phyloP scores from a whole-genome alignment of 2,888 invertebrate species.

The Tuta absoluta region DNA sequence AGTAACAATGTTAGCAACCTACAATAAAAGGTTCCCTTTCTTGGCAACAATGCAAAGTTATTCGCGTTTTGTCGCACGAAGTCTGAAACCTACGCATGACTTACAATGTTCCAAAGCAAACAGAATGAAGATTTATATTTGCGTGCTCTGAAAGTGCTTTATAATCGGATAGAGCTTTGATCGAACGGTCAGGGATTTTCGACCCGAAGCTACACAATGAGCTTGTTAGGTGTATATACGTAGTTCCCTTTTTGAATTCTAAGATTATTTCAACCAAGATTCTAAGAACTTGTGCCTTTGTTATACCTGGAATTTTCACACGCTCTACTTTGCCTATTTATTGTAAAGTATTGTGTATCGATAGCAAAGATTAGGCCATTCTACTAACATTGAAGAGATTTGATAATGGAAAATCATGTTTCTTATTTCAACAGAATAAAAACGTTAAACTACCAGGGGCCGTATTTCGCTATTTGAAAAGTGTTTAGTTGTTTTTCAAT shows the following conservation, averaged over 20 bases:
- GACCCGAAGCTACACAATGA: conserved; percentile 33
- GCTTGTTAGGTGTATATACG: conserved; percentile 44
- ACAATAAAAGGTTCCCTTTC: background rate
- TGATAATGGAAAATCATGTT: too few species aligned
- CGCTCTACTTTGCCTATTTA: too few species aligned
- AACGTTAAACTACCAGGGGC: too few species aligned
- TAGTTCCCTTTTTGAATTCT: background rate
- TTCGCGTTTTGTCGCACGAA: background rate
- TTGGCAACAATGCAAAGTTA: background rate
- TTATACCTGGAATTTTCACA: too few species aligned
- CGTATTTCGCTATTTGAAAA: too few species aligned
- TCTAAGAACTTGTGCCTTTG: background rate
- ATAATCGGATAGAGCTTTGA: conserved; percentile 5
- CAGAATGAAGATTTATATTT: background rate
- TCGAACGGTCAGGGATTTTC: background rate
- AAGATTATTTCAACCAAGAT: background rate
- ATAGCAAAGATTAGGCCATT: too few species aligned
- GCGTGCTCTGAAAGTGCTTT: conserved; percentile 23
- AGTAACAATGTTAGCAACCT: background rate
- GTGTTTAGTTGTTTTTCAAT: too few species aligned
- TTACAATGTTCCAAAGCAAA: background rate
- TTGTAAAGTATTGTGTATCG: too few species aligned
- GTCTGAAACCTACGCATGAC: background rate
- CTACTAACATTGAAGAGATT: too few species aligned
- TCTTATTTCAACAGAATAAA: too few species aligned